Evolutionary conservation across 2,888 invertebrate genomes (phyloP).

Genomic region (Polydrusus cervinus): DNA sequence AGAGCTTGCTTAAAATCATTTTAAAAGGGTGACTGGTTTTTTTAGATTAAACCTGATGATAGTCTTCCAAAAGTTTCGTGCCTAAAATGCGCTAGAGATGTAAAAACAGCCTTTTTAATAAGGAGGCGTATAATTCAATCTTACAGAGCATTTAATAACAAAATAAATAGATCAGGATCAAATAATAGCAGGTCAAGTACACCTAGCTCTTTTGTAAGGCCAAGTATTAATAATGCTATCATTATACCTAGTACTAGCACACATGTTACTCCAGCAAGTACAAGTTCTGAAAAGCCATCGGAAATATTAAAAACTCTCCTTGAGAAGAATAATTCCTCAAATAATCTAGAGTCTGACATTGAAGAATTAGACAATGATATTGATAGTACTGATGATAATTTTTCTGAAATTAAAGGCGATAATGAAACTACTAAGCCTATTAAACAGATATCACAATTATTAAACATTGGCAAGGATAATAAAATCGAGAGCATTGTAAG

Average conservation of each 20-base stretch:
- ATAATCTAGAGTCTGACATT: background rate
- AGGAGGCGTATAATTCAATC: conserved; percentile 63
- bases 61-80: conserved; percentile 63
- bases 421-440: background rate
- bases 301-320: conserved; percentile 21
- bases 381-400: background rate
- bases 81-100: conserved; percentile 62
- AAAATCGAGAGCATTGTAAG: background rate
- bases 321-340: background rate
- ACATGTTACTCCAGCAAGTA: background rate
- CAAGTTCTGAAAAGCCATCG: background rate
- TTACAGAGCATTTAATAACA: conserved; percentile 57
- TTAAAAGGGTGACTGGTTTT: conserved; percentile 25
- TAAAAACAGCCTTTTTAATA: conserved; percentile 61
- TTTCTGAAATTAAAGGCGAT: background rate
- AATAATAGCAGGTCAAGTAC: background rate
- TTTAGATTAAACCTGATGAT: conserved; percentile 62
- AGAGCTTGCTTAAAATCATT: background rate
- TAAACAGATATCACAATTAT: background rate
- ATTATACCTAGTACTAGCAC: conserved; percentile 1
- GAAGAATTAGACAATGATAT: conserved; percentile 1
- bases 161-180: conserved; percentile 23
- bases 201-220: background rate
- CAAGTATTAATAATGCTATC: background rate
- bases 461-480: background rate